Evolutionary conservation across 2,888 invertebrate species (phyloP), one percentile per base, ranked within the genome.

Genomic region (Caradrina kadenii): DNA sequence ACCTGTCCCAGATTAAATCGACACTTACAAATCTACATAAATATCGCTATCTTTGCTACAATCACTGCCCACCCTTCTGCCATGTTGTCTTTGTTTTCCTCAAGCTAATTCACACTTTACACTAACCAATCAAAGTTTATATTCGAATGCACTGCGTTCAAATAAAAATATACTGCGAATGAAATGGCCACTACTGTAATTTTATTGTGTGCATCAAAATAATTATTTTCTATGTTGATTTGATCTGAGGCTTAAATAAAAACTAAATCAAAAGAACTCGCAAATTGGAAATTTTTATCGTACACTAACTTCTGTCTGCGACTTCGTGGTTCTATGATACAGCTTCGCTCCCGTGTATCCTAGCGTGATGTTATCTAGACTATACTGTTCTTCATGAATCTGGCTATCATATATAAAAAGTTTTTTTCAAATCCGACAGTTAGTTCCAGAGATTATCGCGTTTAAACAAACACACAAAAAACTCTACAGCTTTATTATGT

Each of bases 1-100:
- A 81, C 83, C 66, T 80, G 73, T 71, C 69, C 66, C 66, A 83
- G 83, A 83, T 81, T 83, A 80, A 62, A 78, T 78, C 78, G 71
- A 70, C 63, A 78, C 72, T 81, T 63, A 70, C 71, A 61, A 76
- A 81, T 81, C 81, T 76, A 83, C 77, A 80, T 83, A 83, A 82
- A 80, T 83, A 81, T 73, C 68, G 63, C 69, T 76, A 80, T 80
- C 81, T 73, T 63, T 53, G 49, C 50, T 64, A 56, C 49, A 73
- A 81, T 83, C 83, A 63, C 70, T 76, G 76, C 69, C 70, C 79
- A 82, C 71, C 80, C 80, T 66, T 72, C 48, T 79, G 61, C 48
- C 59, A 56, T 64, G 39, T 21, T 56, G 17, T n/a, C 19, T 73
- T 49, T 50, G 31, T 63, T 50, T 60, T 26, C 10, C 4, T 1